These are phyloP conservation scores for Nymphicus hollandicus DNA, from an alignment of 2,113 vertebrate genomes.

Conservation along the genomic window DNA sequence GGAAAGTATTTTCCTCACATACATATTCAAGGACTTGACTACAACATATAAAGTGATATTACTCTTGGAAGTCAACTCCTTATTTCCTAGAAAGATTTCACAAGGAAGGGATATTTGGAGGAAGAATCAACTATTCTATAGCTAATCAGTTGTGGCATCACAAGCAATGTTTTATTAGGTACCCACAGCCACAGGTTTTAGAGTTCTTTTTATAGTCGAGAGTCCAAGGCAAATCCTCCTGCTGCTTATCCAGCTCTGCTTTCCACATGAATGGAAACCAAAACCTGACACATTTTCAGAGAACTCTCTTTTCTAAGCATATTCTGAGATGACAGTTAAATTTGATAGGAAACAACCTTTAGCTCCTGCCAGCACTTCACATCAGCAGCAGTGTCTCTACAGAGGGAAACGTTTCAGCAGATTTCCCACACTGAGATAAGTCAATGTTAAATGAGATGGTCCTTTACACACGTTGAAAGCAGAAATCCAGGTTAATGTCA, in stretches of 20 bases:
- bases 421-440: background rate
- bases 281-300: background rate
- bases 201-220: background rate
- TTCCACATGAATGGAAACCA: background rate
- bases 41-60: background rate
- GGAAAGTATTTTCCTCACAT: background rate
- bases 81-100: background rate
- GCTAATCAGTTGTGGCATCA: background rate
- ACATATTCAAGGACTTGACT: background rate
- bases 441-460: background rate
- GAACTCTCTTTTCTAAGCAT: background rate
- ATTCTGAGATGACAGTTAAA: background rate
- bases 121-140: background rate
- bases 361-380: background rate
- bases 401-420: accelerated
- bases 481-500: background rate
- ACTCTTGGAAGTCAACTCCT: background rate
- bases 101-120: background rate
- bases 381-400: background rate
- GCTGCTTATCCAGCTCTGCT: background rate
- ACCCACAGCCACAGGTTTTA: background rate
- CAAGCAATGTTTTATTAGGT: background rate
- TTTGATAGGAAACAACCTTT: background rate
- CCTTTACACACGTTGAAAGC: background rate
- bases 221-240: background rate